Base-by-base conservation (phyloP, 2,888 invertebrate genomes). In the Amorpha juglandis region DNA sequence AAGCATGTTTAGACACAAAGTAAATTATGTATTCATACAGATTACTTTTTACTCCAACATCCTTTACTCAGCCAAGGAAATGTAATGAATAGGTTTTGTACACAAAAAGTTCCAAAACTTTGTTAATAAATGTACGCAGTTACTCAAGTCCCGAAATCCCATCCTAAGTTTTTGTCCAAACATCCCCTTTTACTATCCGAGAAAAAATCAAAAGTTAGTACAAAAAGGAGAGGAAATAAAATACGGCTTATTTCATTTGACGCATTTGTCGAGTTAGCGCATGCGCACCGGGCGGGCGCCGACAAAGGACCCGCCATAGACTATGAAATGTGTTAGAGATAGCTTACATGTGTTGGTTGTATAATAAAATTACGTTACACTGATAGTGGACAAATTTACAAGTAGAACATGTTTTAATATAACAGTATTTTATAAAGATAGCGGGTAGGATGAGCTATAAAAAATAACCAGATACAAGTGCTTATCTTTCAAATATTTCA, bases 201-300 rank as follows among this genome's bases (percentile, higher is more conserved):
- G 72, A 70, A 73, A 78, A 86, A 87, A 85, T 82, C 81, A 81
- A 86, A 86, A 80, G 82, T 78, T 78, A 75, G 85, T 86, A 84
- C 83, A 86, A 86, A 88, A 86, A 84, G 78, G 82, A 83, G 88
- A 83, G 79, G 91, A 86, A 91, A 90, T 86, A 88, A 89, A 90
- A 92, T 90, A 90, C 88, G 86, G 90, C 90, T 90, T 90, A 92
- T 93, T 92, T 89, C 89, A 87, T 92, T 89, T 83, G 87, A 90
- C 86, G 91, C 90, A 89, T 92, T 92, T 91, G 92, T 91, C 92
- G 92, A 92, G 92, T 92, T 92, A 92, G 91, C 92, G 90, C 90
- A 86, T 78, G 86, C 91, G 84, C 91, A 88, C 90, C 89, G 86
- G 92, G 91, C 90, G 89, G 89, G 83, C 87, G 84, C 91, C 92